Conservation (phyloP, 1,140 invertebrate species). For the Drusus annulatus region DNA sequence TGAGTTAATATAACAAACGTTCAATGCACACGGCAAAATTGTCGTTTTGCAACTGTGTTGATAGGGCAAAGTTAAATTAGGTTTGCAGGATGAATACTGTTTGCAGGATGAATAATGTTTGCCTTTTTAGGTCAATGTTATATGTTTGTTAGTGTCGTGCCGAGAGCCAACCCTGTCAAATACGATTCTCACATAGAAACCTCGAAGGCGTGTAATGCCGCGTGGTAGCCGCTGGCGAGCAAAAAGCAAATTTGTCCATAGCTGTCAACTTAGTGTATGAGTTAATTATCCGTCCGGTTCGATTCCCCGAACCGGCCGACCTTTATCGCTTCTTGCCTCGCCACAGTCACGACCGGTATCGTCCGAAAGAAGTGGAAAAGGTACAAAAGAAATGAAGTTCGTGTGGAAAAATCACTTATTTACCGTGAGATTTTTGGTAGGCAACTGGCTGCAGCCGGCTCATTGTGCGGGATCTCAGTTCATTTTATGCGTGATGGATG, state of each 20-base stretch:
- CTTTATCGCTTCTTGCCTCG: constrained; percentile 6
- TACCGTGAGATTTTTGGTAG: constrained; percentile 1
- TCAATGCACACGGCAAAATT: too few species aligned
- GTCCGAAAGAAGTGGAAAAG: neutral
- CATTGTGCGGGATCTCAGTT: constrained; percentile 1
- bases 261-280: constrained; percentile 56
- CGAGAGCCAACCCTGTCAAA: constrained; percentile 8
- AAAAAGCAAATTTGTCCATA: constrained; percentile 59
- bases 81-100: too few species aligned
- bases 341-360: constrained; percentile 32
- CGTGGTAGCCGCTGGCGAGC: constrained; percentile 48
- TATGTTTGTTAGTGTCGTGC: too few species aligned
- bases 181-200: constrained; percentile 47
- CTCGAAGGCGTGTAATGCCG: constrained; percentile 51
- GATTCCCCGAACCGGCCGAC: constrained; percentile 8
- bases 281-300: constrained; percentile 53
- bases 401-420: constrained; percentile 45
- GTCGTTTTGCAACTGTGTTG: too few species aligned
- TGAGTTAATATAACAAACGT: too few species aligned
- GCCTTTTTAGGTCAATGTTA: too few species aligned
- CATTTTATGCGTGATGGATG: neutral
- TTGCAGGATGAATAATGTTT: too few species aligned
- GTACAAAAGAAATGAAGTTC: constrained; percentile 31
- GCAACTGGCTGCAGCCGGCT: neutral
- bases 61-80: too few species aligned